phyloP scores from a whole-genome alignment of 1,140 invertebrate genomes.

The Scaptomyza hsui region DNA sequence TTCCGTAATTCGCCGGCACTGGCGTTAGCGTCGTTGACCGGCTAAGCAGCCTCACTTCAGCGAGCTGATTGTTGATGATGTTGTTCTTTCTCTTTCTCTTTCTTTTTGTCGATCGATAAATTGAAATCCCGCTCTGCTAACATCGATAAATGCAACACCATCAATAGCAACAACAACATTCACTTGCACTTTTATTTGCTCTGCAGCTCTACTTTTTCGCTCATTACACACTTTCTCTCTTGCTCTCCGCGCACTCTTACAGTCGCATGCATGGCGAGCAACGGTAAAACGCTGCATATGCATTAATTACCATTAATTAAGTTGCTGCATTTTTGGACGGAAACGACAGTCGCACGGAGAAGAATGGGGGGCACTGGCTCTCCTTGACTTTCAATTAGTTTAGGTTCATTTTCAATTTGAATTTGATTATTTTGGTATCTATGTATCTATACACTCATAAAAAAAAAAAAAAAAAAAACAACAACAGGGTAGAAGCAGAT shows the following conservation, averaged over 20 bases:
- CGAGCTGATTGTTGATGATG: not conserved
- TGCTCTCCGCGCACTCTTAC: not conserved
- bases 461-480: not conserved
- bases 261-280: constrained; percentile 1
- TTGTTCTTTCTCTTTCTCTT: not conserved
- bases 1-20: constrained; percentile 37
- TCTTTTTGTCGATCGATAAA: constrained; percentile 35
- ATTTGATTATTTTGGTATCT: constrained; percentile 34
- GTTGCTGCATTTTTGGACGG: constrained; percentile 15
- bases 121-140: constrained; percentile 21
- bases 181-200: constrained; percentile 37
- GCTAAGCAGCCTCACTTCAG: constrained; percentile 11
- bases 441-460: constrained; percentile 18
- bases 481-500: not conserved
- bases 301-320: constrained; percentile 45
- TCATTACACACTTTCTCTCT: constrained; percentile 21
- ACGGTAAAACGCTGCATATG: constrained; percentile 15
- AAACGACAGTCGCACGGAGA: not conserved
- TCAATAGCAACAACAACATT: constrained; percentile 8
- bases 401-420: constrained; percentile 33
- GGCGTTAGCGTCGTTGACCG: constrained; percentile 15
- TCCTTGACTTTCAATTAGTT: constrained; percentile 10
- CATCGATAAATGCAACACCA: constrained; percentile 5
- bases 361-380: not conserved
- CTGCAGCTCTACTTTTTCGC: constrained; percentile 1